A percentile compares a stretch with the other conserved stretches of the same genome.
Conservation (phyloP, 1,140 invertebrate species). For the Drosophila willistoni region DNA sequence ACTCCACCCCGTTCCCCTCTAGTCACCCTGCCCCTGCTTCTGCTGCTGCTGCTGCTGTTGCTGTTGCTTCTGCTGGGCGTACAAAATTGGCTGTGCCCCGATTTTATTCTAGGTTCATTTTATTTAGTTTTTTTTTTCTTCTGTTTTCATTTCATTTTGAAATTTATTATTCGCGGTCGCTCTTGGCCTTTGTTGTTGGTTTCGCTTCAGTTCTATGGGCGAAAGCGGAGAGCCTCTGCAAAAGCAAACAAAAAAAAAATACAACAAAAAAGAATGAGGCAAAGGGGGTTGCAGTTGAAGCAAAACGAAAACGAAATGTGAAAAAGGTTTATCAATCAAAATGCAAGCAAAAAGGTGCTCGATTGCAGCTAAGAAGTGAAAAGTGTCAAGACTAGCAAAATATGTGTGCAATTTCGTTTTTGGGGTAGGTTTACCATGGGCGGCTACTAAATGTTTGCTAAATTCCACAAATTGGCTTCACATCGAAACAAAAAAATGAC, state of each 20-base stretch:
- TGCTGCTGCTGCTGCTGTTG: slow-evolving; percentile 16
- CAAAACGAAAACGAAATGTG: slow-evolving; percentile 1
- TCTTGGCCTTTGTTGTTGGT: slow-evolving; percentile 16
- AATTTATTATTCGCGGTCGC: slow-evolving; percentile 14
- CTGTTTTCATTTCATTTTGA: slow-evolving; percentile 16
- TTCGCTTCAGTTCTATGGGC: slow-evolving; percentile 9
- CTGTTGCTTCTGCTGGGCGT: slow-evolving; percentile 40
- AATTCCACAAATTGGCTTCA: slow-evolving; percentile 17
- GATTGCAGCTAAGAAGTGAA: slow-evolving; percentile 24
- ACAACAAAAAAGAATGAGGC: slow-evolving; percentile 18
- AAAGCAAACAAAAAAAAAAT: neutral
- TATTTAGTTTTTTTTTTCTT: slow-evolving; percentile 33
- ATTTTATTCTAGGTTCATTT: slow-evolving; percentile 64
- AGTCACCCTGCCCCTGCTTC: neutral
- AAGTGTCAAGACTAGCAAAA: slow-evolving; percentile 10
- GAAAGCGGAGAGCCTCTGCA: slow-evolving; percentile 18
- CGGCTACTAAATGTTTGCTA: neutral
- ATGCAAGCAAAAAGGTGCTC: slow-evolving; percentile 25
- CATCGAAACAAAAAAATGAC: neutral
- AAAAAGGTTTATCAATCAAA: neutral
- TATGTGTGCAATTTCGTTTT: slow-evolving; percentile 2
- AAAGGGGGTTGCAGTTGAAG: slow-evolving; percentile 31
- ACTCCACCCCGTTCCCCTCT: slow-evolving; percentile 24
- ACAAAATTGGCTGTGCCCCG: slow-evolving; percentile 78
- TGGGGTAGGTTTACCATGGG: slow-evolving; percentile 23